Evolutionary conservation across 2,888 invertebrate genomes (phyloP), one percentile per base, ranked within the genome.

Genomic region (Osedax frankpressi): DNA sequence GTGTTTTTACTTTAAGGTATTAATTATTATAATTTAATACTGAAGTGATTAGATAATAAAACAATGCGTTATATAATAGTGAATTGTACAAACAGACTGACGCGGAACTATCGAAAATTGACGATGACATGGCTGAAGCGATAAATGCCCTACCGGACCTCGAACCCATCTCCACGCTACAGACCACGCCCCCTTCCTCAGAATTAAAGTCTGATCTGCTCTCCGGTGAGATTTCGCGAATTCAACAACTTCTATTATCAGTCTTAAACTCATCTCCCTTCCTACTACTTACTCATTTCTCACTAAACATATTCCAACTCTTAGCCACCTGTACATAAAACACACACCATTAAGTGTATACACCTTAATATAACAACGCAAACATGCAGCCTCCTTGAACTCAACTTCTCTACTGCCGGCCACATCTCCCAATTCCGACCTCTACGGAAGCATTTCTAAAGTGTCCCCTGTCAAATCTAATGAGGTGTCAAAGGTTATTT

Each of bases 1-100:
- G n/a, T n/a, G n/a, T n/a, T n/a, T n/a, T n/a, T n/a, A n/a, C n/a
- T n/a, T n/a, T n/a, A 59, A 59, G 59, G 14, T 59, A 59, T 19
- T 59, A n/a, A 19, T 59, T 19, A 59, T 14, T 19, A 59, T 19
- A 19, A 59, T 19, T 19, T 59, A 59, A n/a, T 59, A 19, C 14
- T 59, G 59, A n/a, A 59, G 14, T 59, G 19, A 14, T 19, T 19
- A 59, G 19, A 59, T 59, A 59, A 59, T 19, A 59, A n/a, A 14
- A 59, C 59, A 59, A n/a, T 19, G 14, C 19, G 59, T 59, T 14
- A 59, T 19, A 59, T 59, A 19, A 19, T 19, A 19, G 14, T 19
- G 14, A 59, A 14, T 59, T n/a, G 30, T 27, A 74, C 19, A 70
- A 70, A 29, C 68, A 75, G 28, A 68, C 24, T 27, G 71, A 60